Evolutionary conservation across 2,113 vertebrate species (phyloP).

Genomic region (Channa argus): DNA sequence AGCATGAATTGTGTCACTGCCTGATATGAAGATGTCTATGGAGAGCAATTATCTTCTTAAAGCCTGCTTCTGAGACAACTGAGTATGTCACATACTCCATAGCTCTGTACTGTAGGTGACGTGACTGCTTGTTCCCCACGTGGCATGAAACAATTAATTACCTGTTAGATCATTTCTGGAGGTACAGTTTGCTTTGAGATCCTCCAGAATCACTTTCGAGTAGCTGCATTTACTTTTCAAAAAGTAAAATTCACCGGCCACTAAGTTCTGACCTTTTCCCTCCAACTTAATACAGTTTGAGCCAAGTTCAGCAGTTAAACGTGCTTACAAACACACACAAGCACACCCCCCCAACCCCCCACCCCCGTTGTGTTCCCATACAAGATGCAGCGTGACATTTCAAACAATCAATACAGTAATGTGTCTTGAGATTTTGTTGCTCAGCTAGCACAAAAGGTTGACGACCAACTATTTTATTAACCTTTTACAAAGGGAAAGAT

Average conservation of each 20-base stretch:
- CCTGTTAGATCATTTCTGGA: neutral
- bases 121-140: neutral
- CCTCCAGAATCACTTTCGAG: neutral
- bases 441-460: constrained; percentile 33
- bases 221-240: neutral
- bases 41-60: constrained; percentile 28
- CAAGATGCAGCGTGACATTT: constrained; percentile 59
- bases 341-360: no score
- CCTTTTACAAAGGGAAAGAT: constrained; percentile 42
- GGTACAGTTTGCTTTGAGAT: no score
- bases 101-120: neutral
- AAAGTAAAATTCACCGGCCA: neutral
- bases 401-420: constrained; percentile 58
- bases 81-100: neutral
- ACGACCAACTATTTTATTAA: constrained; percentile 61
- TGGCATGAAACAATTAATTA: neutral
- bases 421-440: constrained; percentile 21
- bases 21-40: neutral
- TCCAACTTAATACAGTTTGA: constrained; percentile 30
- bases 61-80: neutral
- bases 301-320: constrained; percentile 31
- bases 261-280: constrained; percentile 33
- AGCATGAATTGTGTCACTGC: constrained; percentile 1
- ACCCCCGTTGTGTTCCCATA: constrained; percentile 23
- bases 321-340: constrained; percentile 15